Conservation (phyloP, 2,888 invertebrate genomes). For the Dromius quadrimaculatus region DNA sequence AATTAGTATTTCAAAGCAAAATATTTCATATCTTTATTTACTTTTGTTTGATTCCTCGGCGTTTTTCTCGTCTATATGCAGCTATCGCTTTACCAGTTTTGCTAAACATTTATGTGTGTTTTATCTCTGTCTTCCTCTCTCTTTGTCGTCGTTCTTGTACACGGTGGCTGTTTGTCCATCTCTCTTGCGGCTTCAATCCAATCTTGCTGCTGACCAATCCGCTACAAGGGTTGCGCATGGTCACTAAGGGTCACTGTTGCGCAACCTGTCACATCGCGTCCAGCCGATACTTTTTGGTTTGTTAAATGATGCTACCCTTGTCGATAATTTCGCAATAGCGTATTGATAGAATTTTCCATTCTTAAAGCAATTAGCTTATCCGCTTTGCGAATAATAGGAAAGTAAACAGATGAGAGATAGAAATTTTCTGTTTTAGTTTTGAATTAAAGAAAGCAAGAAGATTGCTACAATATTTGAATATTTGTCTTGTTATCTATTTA, state of each 20-base stretch:
- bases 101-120: conserved; percentile 30
- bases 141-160: not conserved
- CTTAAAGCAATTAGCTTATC: too few species aligned
- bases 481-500: too few species aligned
- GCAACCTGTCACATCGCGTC: conserved; percentile 35
- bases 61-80: not conserved
- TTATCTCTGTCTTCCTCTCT: conserved; percentile 6
- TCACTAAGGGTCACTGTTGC: conserved; percentile 48
- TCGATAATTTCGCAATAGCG: conserved; percentile 23
- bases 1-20: not conserved
- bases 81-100: conserved; percentile 20
- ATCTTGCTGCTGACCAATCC: conserved; percentile 45
- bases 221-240: conserved; percentile 30
- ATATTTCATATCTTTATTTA: not conserved
- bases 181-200: conserved; percentile 43
- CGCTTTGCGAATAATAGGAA: too few species aligned
- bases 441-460: too few species aligned
- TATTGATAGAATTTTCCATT: not conserved
- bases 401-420: too few species aligned
- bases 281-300: conserved; percentile 30
- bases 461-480: too few species aligned
- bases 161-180: conserved; percentile 11
- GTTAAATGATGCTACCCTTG: conserved; percentile 28
- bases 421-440: too few species aligned
- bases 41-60: not conserved